A percentile compares a stretch with the other conserved stretches of the same genome.
Evolutionary conservation across 1,140 invertebrate species (phyloP).

Genomic region (Steinernema feltiae): DNA sequence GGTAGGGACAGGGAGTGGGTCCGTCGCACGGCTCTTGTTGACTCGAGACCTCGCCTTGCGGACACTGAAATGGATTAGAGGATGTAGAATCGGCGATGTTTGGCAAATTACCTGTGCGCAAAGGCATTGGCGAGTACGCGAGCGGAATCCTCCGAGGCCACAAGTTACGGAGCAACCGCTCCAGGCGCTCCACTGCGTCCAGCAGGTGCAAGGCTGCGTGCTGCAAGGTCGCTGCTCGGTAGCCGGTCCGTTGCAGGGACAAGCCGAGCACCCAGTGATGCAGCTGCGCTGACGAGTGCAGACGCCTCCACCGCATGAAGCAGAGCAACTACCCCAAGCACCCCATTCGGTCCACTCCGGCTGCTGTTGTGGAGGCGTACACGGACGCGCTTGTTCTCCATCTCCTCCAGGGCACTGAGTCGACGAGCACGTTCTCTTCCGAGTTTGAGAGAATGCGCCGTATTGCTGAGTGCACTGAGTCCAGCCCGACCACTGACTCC

Average conservation of each 20-base stretch:
- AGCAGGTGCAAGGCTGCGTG: slow-evolving; percentile 26
- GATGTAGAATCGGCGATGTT: not conserved
- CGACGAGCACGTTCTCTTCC: slow-evolving; percentile 22
- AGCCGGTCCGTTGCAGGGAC: slow-evolving; percentile 26
- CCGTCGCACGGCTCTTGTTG: slow-evolving; percentile 7
- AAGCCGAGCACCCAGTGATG: slow-evolving; percentile 30
- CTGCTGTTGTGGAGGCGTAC: slow-evolving; percentile 20
- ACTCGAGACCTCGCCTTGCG: not conserved
- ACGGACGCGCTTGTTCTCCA: slow-evolving; percentile 22
- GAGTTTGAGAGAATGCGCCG: slow-evolving; percentile 23
- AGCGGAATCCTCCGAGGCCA: slow-evolving; percentile 28
- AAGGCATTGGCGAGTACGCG: slow-evolving; percentile 28
- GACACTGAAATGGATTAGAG: not conserved
- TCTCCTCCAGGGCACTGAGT: slow-evolving; percentile 31
- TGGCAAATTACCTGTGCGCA: slow-evolving; percentile 7
- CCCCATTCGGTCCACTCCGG: slow-evolving; percentile 49
- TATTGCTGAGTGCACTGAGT: not conserved
- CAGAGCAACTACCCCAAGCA: slow-evolving; percentile 52
- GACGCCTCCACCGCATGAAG: slow-evolving; percentile 57
- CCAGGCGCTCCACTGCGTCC: slow-evolving; percentile 24
- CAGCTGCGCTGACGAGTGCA: slow-evolving; percentile 53
- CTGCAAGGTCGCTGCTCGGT: slow-evolving; percentile 30
- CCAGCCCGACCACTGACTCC: not conserved
- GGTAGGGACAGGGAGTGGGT: not conserved
- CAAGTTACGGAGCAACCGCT: slow-evolving; percentile 24